Percentiles rank a stretch among this genome's conserved stretches.
These are phyloP conservation scores for Ctenodactylus gundi DNA, from an alignment of 2,113 vertebrate genomes.

Conservation along the genomic window DNA sequence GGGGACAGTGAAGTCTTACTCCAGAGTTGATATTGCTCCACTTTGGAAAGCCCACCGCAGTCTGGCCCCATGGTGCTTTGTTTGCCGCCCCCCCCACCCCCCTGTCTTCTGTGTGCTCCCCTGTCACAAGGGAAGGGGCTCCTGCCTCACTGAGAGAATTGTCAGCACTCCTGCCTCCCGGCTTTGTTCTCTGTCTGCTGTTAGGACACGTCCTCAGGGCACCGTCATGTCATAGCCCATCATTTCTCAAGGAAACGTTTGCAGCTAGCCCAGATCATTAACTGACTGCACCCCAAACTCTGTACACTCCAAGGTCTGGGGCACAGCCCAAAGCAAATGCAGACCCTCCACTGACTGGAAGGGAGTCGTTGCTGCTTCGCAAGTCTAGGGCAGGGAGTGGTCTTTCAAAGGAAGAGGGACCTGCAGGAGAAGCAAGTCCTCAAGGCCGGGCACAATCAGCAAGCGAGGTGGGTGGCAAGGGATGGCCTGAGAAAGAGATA, in stretches of 20 bases:
- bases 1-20: conserved; percentile 37
- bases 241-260: background rate
- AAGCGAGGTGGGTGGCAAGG: too few species aligned
- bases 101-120: background rate
- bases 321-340: accelerated
- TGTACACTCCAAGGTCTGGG: background rate
- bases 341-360: background rate
- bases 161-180: background rate
- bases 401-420: background rate
- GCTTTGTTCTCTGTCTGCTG: background rate
- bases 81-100: background rate
- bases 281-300: too few species aligned
- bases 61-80: background rate
- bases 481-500: background rate
- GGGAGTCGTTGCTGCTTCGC: background rate
- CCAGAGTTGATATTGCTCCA: conserved; percentile 36
- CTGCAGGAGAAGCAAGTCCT: background rate
- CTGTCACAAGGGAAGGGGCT: background rate
- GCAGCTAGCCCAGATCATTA: background rate
- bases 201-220: background rate
- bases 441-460: background rate
- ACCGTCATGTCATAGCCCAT: background rate
- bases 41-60: background rate
- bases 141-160: accelerated
- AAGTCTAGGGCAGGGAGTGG: background rate